Base-by-base conservation (phyloP, 2,888 invertebrate genomes). In the Seira ritae region DNA sequence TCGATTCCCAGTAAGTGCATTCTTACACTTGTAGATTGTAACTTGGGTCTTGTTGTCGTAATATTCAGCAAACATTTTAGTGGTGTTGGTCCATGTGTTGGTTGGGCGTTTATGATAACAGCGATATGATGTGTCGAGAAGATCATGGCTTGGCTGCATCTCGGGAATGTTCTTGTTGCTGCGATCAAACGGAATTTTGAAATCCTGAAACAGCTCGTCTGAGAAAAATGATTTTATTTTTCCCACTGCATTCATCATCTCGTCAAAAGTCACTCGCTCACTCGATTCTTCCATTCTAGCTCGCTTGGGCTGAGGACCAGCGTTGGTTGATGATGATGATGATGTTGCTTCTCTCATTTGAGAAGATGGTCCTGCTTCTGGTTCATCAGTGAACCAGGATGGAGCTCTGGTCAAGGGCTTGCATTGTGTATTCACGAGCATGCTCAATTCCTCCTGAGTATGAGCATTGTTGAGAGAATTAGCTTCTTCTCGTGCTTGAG, bases 11-110 rank as follows among this genome's bases (percentile, higher is more conserved):
- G 60, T 60, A n/a, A n/a, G 55, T 3, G 6, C 17, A n/a, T 72
- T 72, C 12, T 22, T 23, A 0, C 0, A 17, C 60, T 72, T 72
- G n/a, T 72, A 72, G 20, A 68, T 37, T n/a, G 37, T 31, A 1
- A 72, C 10, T 2, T 8, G 3, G 3, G 31, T 31, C 31, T 15
- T 60, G 24, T 12, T 10, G 17, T 55, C 23, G 1, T n/a, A 22
- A 1, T 15, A 6, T 12, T 55, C 24, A 0, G 55, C 71, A 55
- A 24, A 55, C 31, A 37, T 31, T 31, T 68, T 68, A 15, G 17
- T 31, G 1, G 68, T 68, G 31, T 68, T 68, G 6, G 68, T 37
- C 17, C 31, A 15, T 0, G 8, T 1, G 0, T 31, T 4, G 12
- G 17, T 37, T 1, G 0, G 10, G 8, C 17, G 24, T 0, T 8